Conservation (phyloP, 2,797 vertebrate genomes). For the Scleropages formosus region DNA sequence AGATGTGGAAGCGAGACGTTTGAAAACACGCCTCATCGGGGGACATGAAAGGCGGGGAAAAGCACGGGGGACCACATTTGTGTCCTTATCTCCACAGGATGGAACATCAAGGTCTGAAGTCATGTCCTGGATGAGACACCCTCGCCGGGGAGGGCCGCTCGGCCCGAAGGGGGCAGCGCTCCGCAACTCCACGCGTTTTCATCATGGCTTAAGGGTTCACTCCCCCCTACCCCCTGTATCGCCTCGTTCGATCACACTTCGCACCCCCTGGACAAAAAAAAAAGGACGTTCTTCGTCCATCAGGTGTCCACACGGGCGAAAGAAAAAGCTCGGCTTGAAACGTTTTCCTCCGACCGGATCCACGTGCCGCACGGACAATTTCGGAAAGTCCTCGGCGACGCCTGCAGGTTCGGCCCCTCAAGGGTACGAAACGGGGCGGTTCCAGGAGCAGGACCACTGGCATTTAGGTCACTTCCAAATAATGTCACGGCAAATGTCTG, state of each 20-base stretch:
- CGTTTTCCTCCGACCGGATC: constrained; percentile 14
- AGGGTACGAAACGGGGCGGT: constrained; percentile 22
- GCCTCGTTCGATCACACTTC: not conserved
- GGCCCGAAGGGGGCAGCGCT: constrained; percentile 14
- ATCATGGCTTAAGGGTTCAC: not conserved
- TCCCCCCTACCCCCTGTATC: not conserved
- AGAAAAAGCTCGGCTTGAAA: not conserved
- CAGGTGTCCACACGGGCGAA: no score
- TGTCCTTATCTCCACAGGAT: constrained; percentile 73
- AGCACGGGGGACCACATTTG: constrained; percentile 50
- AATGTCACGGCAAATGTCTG: no score
- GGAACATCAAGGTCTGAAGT: constrained; percentile 61
- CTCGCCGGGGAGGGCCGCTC: constrained; percentile 19
- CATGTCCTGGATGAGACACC: constrained; percentile 16
- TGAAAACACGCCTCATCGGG: constrained; percentile 26
- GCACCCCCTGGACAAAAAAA: not conserved
- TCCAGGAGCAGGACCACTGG: not conserved
- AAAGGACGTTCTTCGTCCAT: no score
- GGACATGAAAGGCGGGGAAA: constrained; percentile 45
- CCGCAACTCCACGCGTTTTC: not conserved
- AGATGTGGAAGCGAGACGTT: constrained; percentile 21
- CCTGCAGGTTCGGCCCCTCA: not conserved
- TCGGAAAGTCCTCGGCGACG: not conserved
- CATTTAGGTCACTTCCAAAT: not conserved
- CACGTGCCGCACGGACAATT: not conserved